Base-by-base conservation (phyloP, 2,797 vertebrate species). In the Hozukius guyotensis region DNA sequence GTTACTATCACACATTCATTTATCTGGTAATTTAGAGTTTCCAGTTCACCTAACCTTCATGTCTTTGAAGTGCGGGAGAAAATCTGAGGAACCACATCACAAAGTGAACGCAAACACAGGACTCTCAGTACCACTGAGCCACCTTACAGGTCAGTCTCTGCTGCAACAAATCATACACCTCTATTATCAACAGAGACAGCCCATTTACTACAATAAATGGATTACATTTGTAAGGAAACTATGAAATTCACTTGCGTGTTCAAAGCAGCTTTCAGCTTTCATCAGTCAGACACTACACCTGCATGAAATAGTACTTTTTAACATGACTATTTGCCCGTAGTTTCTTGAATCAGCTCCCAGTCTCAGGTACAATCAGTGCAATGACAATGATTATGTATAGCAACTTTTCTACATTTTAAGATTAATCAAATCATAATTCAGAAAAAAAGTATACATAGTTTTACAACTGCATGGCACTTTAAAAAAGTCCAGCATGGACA, bases 1-100 rank as follows among this genome's bases (percentile, higher is more conserved):
- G 27, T 70, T 14, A 29, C 53, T 13, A 31, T 10, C 27, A 32
- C 27, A 25, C 69, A 63, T 46, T 84, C 56, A 83, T 6, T 13
- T 75, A 61, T 78, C 9, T 36, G 34, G 24, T 62, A 46, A 59
- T 81, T 46, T 70, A 55, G 22, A 36, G n/a, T 68, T 55, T 62
- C 32, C 16, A 60, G 12, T 49, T 66, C 65, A 72, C n/a, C 36
- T 25, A 22, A 67, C 79, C 27, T 67, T 22, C 22, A 34, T 25
- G 60, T 53, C 9, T 68, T 8, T 72, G 27, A 62, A 46, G 29
- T 29, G 46, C 55, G 10, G 38, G 57, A 46, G 61, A 52, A 67
- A 46, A 31, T 68, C 20, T 22, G 13, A 32, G 63, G 24, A 55
- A 34, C 10, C 62, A 62, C 49, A 64, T 69, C 34, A 64, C 72